Evolutionary conservation across 1,140 invertebrate species (phyloP), one percentile per base, ranked within the genome.

Genomic region (Reticulitermes speratus): DNA sequence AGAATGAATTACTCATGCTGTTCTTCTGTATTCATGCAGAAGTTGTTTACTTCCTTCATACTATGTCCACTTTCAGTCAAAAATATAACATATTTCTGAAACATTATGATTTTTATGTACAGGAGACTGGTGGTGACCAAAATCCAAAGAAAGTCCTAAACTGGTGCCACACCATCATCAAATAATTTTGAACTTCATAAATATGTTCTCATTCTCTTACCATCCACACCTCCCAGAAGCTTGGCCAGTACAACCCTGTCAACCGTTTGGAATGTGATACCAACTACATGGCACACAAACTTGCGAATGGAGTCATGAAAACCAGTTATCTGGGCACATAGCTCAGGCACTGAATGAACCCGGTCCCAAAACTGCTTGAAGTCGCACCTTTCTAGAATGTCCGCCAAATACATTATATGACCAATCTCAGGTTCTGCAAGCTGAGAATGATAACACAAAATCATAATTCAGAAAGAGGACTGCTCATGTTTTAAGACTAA

Each of bases 241-340:
- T 97, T 95, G 86, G 95, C 94, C 23, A 99, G 92, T 87, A 96
- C 93, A 84, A 92, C 92, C 89, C 96, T 96, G 85, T 97, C 95
- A 90, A 99, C 98, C 3, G 96, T 97, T 90, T 99, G 98, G 91
- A 98, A 99, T 11, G 98, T 99, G 81, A 98, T 98, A 87, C 96
- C 97, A 44, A 99, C 96, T 55, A 99, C 98, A 91, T 99, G 98
- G 88, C 98, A 99, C 23, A 99, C 96, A 93, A 99, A 99, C 91
- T 99, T 99, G 83, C 98, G 93, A 87, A 99, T 97, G 0, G 97
- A 98, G 92, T 99, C 98, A 88, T 97, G 96, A 92, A 99, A 99
- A 45, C 98, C 98, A 88, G 93, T 93, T 87, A 99, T 97, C 88
- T 94, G 93, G 86, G 93, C 93, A 88, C 94, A 95, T 65, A 97